Evolutionary conservation across 2,888 invertebrate species (phyloP).

Genomic region (Drosophila nigricruria): DNA sequence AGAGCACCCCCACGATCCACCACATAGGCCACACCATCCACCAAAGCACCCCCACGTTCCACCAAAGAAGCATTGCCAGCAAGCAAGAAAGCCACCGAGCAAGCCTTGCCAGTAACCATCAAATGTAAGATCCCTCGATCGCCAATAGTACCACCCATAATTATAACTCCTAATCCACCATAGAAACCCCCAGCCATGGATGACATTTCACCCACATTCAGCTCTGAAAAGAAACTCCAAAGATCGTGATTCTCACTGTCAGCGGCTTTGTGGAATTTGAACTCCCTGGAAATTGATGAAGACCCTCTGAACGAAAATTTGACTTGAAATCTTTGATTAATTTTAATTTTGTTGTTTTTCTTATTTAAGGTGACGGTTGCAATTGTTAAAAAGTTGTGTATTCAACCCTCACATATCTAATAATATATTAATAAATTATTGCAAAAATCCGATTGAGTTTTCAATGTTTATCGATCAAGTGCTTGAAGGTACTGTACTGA

Average conservation of each 20-base stretch:
- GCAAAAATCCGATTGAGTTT: constrained; percentile 2
- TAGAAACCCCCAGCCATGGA: not conserved
- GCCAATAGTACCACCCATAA: not conserved
- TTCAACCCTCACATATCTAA: not conserved
- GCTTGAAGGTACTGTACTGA: not conserved
- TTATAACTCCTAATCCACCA: not conserved
- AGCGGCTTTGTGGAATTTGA: not conserved
- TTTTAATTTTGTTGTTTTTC: constrained; percentile 3
- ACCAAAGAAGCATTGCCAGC: too few species aligned
- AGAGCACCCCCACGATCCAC: too few species aligned
- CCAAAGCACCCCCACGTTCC: too few species aligned
- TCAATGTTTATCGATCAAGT: not conserved
- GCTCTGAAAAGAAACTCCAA: not conserved
- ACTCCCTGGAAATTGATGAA: not conserved
- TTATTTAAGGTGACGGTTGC: not conserved
- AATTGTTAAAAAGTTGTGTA: not conserved
- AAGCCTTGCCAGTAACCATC: not conserved
- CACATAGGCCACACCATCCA: too few species aligned
- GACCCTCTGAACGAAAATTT: not conserved
- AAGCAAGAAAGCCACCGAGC: too few species aligned
- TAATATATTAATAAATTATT: not conserved
- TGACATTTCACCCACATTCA: not conserved
- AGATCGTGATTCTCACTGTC: not conserved
- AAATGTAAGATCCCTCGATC: not conserved
- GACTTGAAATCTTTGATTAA: not conserved